Evolutionary conservation across 2,888 invertebrate genomes (phyloP).

Genomic region (Ectemnius continuus): DNA sequence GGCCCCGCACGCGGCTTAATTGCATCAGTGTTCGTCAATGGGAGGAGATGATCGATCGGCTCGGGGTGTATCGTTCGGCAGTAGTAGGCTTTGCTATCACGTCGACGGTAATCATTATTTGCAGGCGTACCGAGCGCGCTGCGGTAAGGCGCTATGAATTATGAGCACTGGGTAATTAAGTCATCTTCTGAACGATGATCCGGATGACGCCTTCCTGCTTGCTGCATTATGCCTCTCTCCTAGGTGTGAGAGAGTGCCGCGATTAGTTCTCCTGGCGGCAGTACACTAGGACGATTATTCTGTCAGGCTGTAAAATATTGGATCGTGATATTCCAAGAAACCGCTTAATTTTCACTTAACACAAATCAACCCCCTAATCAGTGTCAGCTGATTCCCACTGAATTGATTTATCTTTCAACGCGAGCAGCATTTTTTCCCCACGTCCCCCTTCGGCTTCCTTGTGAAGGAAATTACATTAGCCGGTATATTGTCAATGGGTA

Average conservation of each 20-base stretch:
- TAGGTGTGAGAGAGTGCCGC: slow-evolving; percentile 25
- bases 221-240: slow-evolving; percentile 25
- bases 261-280: slow-evolving; percentile 22
- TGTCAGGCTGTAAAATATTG: no score
- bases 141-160: slow-evolving; percentile 45
- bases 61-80: slow-evolving; percentile 24
- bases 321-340: no score
- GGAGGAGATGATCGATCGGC: slow-evolving; percentile 48
- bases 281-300: no score
- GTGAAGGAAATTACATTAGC: neutral
- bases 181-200: slow-evolving; percentile 34
- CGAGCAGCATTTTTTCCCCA: no score
- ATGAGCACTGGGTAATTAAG: slow-evolving; percentile 47
- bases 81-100: slow-evolving; percentile 33
- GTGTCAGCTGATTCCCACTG: no score
- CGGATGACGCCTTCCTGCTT: slow-evolving; percentile 20
- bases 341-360: no score
- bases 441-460: no score
- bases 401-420: no score
- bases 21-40: slow-evolving; percentile 34
- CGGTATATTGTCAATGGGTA: neutral
- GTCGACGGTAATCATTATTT: slow-evolving; percentile 47
- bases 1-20: slow-evolving; percentile 40
- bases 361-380: no score
- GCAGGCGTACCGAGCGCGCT: slow-evolving; percentile 20